Conservation (phyloP, 2,888 invertebrate genomes). For the Volucella inanis region DNA sequence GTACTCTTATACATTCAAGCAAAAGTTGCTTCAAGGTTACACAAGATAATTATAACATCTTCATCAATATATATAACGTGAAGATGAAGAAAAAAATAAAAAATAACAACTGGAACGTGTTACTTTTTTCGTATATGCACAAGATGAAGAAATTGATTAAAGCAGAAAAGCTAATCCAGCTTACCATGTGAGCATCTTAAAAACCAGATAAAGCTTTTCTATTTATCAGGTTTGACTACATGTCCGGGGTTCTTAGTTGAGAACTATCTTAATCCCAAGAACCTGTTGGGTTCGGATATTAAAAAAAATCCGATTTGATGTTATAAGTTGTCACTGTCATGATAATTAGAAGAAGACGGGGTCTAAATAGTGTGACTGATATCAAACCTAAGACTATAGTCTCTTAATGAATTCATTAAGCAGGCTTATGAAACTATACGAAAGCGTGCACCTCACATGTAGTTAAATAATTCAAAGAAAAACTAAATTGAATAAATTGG, state of each 20-base stretch:
- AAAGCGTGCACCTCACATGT: too few species aligned
- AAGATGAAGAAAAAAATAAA: background rate
- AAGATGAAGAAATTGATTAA: background rate
- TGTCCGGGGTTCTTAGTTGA: too few species aligned
- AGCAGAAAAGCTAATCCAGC: background rate
- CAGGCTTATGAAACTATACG: background rate
- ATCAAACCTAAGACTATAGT: too few species aligned
- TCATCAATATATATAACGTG: background rate
- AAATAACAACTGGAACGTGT: slow-evolving; percentile 15
- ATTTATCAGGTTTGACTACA: background rate
- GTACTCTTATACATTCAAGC: slow-evolving; percentile 47
- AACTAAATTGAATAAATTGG: too few species aligned
- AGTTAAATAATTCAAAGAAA: too few species aligned
- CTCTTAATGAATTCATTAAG: slow-evolving; percentile 6
- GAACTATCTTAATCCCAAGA: too few species aligned
- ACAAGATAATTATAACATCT: slow-evolving; percentile 15
- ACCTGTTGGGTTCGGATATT: too few species aligned
- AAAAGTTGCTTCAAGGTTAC: slow-evolving; percentile 30
- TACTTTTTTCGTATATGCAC: slow-evolving; percentile 10
- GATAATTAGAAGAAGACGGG: background rate
- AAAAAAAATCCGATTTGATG: too few species aligned
- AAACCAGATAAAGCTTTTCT: slow-evolving; percentile 13
- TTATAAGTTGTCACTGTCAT: too few species aligned
- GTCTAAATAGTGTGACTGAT: background rate
- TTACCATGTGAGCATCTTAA: background rate